phyloP scores from a whole-genome alignment of 30 jellyfish, hydroid and myxozoan genomes.

The Hydra vulgaris region DNA sequence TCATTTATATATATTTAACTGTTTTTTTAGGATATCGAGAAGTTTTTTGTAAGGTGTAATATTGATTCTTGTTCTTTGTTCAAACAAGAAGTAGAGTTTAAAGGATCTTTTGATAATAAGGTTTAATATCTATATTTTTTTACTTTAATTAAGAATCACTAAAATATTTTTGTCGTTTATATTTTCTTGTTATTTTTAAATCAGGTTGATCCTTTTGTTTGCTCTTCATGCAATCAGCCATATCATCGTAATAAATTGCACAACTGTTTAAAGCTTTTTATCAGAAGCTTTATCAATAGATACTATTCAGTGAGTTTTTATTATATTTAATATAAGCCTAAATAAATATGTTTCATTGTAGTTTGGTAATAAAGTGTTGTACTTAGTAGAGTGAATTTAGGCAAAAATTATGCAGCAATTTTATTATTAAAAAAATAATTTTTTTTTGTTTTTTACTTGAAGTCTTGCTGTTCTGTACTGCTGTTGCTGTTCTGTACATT shows the following conservation, averaged over 20 bases:
- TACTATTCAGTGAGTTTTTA: slow-evolving; percentile 51
- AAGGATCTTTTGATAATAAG: slow-evolving; percentile 45
- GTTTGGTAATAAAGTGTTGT: no score
- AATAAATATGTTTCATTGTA: no score
- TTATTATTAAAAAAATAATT: no score
- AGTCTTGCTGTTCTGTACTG: no score
- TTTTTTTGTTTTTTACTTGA: no score
- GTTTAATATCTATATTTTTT: not conserved
- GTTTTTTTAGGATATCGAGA: slow-evolving; percentile 54
- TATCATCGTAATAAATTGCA: slow-evolving; percentile 17
- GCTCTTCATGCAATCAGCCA: slow-evolving; percentile 33
- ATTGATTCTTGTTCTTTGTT: slow-evolving; percentile 34
- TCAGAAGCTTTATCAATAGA: slow-evolving; percentile 34
- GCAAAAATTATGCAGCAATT: no score
- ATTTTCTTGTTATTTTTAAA: not conserved
- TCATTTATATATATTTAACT: not conserved
- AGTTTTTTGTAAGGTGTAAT: slow-evolving; percentile 45
- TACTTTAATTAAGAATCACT: not conserved
- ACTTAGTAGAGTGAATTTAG: no score
- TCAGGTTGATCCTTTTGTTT: slow-evolving; percentile 37
- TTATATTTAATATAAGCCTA: no score
- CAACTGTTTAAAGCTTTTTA: slow-evolving; percentile 39
- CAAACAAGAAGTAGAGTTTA: slow-evolving; percentile 48
- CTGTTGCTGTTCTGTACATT: no score
- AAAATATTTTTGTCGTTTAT: not conserved